These are phyloP conservation scores for Tenebrio molitor DNA, from an alignment of 1,140 invertebrate species.

Conservation along the genomic window DNA sequence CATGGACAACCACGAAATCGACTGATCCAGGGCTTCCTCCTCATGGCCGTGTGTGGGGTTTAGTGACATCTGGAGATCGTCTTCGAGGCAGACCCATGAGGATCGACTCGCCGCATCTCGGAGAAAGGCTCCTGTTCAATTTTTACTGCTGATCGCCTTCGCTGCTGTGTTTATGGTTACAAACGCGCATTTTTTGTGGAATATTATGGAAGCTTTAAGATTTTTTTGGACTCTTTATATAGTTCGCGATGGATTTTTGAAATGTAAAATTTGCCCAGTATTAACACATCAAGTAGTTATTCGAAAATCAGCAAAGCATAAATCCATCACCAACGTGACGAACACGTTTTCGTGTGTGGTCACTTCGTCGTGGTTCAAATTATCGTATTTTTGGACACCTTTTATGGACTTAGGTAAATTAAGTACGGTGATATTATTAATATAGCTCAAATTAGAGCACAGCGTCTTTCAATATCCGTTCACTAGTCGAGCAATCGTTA, in stretches of 20 bases:
- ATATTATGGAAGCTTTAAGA: slow-evolving; percentile 48
- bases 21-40: slow-evolving; percentile 74
- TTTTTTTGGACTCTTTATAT: slow-evolving; percentile 53
- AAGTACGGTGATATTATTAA: slow-evolving; percentile 60
- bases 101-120: slow-evolving; percentile 51
- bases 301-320: slow-evolving; percentile 7
- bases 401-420: slow-evolving; percentile 56
- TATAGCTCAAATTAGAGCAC: slow-evolving; percentile 58
- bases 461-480: slow-evolving; percentile 61
- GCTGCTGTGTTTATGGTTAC: slow-evolving; percentile 51
- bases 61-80: slow-evolving; percentile 48
- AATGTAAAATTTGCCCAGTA: slow-evolving; percentile 34
- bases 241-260: slow-evolving; percentile 32
- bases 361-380: slow-evolving; percentile 9
- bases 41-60: slow-evolving; percentile 62
- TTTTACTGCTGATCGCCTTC: slow-evolving; percentile 46
- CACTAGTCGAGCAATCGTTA: slow-evolving; percentile 52
- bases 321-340: slow-evolving; percentile 2
- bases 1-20: slow-evolving; percentile 78
- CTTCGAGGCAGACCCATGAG: slow-evolving; percentile 59
- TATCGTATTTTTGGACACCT: slow-evolving; percentile 57
- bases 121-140: slow-evolving; percentile 33
- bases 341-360: slow-evolving; percentile 1
- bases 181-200: slow-evolving; percentile 49
- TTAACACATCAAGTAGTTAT: slow-evolving; percentile 10